phyloP scores from a whole-genome alignment of 2,113 vertebrate species.

The Cranoglanis bouderius region DNA sequence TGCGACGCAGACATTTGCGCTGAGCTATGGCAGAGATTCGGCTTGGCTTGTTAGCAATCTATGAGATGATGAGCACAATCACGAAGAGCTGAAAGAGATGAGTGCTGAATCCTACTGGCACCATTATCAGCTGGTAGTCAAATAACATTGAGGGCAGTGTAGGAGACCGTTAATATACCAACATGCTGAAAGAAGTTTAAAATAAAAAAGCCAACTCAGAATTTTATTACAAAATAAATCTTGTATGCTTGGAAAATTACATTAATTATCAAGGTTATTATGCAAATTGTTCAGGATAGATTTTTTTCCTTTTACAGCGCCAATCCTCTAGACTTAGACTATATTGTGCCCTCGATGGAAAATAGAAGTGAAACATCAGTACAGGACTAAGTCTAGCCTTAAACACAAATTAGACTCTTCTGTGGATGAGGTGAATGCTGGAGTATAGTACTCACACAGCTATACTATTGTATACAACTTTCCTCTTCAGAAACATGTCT shows the following conservation, averaged over 20 bases:
- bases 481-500: constrained; percentile 23
- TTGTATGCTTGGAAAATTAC: background rate
- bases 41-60: background rate
- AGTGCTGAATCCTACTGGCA: background rate
- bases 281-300: background rate
- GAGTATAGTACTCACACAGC: background rate
- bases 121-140: background rate
- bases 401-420: background rate
- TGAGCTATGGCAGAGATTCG: background rate
- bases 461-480: constrained; percentile 10
- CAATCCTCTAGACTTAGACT: background rate
- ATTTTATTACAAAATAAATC: background rate
- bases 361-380: background rate
- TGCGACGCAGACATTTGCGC: background rate
- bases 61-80: background rate
- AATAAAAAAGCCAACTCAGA: background rate
- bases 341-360: background rate
- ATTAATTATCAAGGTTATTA: background rate
- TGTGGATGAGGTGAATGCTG: background rate
- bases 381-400: background rate
- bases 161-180: background rate
- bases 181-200: background rate
- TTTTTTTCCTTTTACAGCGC: background rate
- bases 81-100: background rate
- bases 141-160: background rate